Evolutionary conservation across 2,113 vertebrate species (phyloP).

Genomic region (Sapajus apella): DNA sequence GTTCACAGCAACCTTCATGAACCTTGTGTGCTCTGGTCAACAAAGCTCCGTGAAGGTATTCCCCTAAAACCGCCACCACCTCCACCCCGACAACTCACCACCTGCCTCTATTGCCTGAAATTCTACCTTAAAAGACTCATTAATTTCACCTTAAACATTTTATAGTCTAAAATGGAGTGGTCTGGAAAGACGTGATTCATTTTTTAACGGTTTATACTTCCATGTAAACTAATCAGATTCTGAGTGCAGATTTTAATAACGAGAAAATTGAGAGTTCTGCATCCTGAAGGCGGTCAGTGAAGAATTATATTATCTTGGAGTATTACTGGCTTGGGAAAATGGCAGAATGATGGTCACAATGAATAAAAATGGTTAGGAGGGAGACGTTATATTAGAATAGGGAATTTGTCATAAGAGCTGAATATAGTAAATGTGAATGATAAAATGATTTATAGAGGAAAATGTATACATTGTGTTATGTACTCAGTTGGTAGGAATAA

Average conservation of each 20-base stretch:
- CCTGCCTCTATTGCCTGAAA: background rate
- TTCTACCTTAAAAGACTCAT: background rate
- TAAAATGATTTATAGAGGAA: background rate
- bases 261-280: background rate
- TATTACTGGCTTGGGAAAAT: background rate
- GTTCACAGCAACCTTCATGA: background rate
- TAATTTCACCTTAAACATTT: background rate
- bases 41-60: background rate
- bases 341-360: background rate
- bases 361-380: background rate
- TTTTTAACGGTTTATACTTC: background rate
- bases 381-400: background rate
- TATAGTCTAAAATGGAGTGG: background rate
- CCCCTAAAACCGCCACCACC: background rate
- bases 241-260: background rate
- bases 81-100: background rate
- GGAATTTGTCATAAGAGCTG: background rate
- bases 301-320: background rate
- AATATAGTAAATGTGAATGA: background rate
- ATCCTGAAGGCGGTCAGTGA: background rate
- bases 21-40: background rate
- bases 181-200: background rate
- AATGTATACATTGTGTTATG: background rate
- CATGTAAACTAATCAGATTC: background rate
- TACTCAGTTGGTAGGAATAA: background rate